phyloP scores from a whole-genome alignment of 2,113 vertebrate species.

The Callipepla squamata region DNA sequence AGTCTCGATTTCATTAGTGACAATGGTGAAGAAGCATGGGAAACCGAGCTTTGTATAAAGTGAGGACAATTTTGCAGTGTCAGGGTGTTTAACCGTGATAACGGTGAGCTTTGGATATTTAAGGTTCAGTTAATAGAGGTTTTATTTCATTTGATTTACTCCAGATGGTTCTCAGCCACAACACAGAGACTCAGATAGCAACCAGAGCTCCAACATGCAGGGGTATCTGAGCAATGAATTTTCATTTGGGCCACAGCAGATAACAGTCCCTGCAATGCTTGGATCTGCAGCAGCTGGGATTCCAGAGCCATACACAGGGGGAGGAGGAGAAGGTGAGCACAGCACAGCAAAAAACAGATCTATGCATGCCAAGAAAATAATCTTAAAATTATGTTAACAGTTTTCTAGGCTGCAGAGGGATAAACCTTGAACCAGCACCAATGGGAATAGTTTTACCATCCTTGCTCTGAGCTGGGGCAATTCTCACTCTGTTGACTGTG shows the following conservation, averaged over 20 bases:
- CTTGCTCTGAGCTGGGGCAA: not conserved
- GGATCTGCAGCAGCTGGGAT: slow-evolving; percentile 17
- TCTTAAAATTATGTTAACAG: not conserved
- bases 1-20: not conserved
- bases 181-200: slow-evolving; percentile 53
- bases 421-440: not conserved
- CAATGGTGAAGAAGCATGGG: not conserved
- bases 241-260: slow-evolving; percentile 55
- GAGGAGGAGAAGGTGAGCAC: not conserved
- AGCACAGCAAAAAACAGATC: not conserved
- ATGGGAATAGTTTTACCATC: not conserved
- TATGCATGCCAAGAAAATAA: not conserved
- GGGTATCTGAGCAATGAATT: slow-evolving; percentile 51
- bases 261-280: not conserved
- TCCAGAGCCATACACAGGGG: slow-evolving; percentile 7
- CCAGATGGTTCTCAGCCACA: slow-evolving; percentile 64
- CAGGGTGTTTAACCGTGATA: slow-evolving; percentile 31
- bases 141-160: slow-evolving; percentile 68
- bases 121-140: slow-evolving; percentile 61
- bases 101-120: slow-evolving; percentile 33
- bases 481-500: not conserved
- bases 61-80: slow-evolving; percentile 3
- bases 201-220: slow-evolving; percentile 25
- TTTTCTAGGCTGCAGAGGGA: not conserved
- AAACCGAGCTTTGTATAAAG: not conserved